A percentile compares a stretch with the other conserved stretches of the same genome.
These are phyloP conservation scores for Dusona sp. DNA, from an alignment of 2,888 invertebrate species.

Conservation along the genomic window DNA sequence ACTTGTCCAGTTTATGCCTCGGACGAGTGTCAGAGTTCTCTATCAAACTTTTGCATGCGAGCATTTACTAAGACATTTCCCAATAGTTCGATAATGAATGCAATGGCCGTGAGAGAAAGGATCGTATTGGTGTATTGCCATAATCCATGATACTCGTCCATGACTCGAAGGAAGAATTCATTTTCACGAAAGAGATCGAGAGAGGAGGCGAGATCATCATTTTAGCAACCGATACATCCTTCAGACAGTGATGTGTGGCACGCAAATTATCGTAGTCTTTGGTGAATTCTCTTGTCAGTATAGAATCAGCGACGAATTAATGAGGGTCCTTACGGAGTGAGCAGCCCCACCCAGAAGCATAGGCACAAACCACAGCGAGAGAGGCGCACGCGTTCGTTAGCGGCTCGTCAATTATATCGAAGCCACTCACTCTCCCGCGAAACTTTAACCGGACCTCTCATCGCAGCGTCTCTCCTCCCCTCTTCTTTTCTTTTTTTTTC, in stretches of 20 bases:
- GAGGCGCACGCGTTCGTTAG: constrained; percentile 62
- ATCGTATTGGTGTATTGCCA: neutral
- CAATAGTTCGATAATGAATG: constrained; percentile 29
- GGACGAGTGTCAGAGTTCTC: constrained; percentile 11
- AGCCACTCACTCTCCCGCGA: constrained; percentile 28
- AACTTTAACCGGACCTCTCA: constrained; percentile 62
- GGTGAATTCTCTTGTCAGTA: constrained; percentile 46
- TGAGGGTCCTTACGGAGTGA: constrained; percentile 38
- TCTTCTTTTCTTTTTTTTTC: constrained; percentile 2
- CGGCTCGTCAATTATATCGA: constrained; percentile 69
- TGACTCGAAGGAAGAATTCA: constrained; percentile 4
- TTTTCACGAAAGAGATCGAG: constrained; percentile 25
- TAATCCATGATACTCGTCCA: neutral
- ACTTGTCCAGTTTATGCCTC: constrained; percentile 29
- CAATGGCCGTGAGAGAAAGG: neutral
- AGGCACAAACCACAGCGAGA: constrained; percentile 38
- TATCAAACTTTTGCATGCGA: constrained; percentile 10
- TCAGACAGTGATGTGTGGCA: constrained; percentile 57
- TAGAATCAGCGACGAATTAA: constrained; percentile 58
- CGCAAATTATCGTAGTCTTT: constrained; percentile 42
- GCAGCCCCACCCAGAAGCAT: constrained; percentile 56
- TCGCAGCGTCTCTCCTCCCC: constrained; percentile 52
- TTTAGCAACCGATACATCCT: constrained; percentile 38
- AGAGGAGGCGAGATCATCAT: neutral
- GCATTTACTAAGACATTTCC: neutral